Evolutionary conservation across 2,113 vertebrate species (phyloP), one percentile per base, ranked within the genome.

Genomic region (Caretta caretta): DNA sequence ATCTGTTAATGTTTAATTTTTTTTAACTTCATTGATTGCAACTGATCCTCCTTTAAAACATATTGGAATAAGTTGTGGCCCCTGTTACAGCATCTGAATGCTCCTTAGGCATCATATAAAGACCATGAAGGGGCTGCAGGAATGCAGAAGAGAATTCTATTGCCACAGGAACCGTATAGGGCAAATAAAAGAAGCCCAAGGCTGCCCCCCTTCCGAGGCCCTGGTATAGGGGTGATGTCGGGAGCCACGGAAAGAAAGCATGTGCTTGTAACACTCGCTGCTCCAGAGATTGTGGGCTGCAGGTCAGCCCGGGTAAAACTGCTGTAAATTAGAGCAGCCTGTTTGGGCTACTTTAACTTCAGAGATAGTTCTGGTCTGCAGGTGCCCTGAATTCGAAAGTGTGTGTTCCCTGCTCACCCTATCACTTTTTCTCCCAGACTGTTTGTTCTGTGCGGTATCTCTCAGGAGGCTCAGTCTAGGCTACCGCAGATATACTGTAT

Each of bases 41-140:
- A 46, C 22, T 76, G 20, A 76, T 76, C 22, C 72, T 46, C 38
- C 72, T 76, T 76, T 46, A 11, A 14, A 46, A 19, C 24, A 46
- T 24, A 14, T 69, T 97, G 97, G 95, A 95, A 93, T 96, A 94
- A 90, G 94, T 96, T 87, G 79, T 93, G 80, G 84, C 88, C 69
- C 87, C 90, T 88, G 57, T 82, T 72, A 49, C 89, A 88, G 87
- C 87, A 53, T 4, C 7, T 88, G 84, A 79, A 14, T 92, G 84
- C 89, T 62, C 42, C 24, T 48, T 46, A 10, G 14, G 42, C 42
- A 46, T 8, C 96, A 78, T 57, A 86, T 92, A 90, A 51, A 87
- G 92, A 51, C 86, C 59, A 1, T 84, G 51, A 54, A 93, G 85
- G 97, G 93, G 91, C 65, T 72, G 65, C n/a, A 72, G 65, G 65